phyloP scores from a whole-genome alignment of 1,140 invertebrate species.

The Mylabris phalerata region DNA sequence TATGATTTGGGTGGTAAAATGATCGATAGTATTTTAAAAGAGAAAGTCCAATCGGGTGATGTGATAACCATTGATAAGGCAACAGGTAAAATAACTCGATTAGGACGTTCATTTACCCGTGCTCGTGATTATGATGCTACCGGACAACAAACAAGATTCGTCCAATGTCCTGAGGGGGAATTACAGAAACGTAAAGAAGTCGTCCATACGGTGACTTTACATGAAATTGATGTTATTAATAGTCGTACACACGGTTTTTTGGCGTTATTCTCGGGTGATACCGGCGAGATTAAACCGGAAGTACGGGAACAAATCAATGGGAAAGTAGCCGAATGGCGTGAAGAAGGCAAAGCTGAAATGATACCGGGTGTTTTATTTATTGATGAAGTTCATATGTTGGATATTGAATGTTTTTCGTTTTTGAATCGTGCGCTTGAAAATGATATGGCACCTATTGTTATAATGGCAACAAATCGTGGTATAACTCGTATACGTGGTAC shows the following conservation, averaged over 20 bases:
- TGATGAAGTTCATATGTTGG: slow-evolving; percentile 96
- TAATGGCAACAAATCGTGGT: slow-evolving; percentile 98
- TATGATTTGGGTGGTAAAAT: slow-evolving; percentile 99
- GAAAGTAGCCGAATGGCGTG: slow-evolving; percentile 98
- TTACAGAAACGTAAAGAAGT: slow-evolving; percentile 98
- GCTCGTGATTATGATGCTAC: slow-evolving; percentile 98
- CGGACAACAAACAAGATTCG: slow-evolving; percentile 76
- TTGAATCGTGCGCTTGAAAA: slow-evolving; percentile 93
- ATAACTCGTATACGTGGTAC: slow-evolving; percentile 95
- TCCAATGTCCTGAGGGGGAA: slow-evolving; percentile 98
- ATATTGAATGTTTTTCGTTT: slow-evolving; percentile 98
- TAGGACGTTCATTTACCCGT: slow-evolving; percentile 92
- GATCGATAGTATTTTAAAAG: slow-evolving; percentile 94
- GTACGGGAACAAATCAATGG: slow-evolving; percentile 96
- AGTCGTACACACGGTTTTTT: slow-evolving; percentile 95
- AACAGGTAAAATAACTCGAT: slow-evolving; percentile 91
- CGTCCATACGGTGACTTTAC: slow-evolving; percentile 96
- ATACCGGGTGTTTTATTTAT: slow-evolving; percentile 92
- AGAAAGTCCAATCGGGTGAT: slow-evolving; percentile 94
- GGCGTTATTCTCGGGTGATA: slow-evolving; percentile 97
- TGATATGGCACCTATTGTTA: slow-evolving; percentile 94
- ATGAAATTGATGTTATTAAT: slow-evolving; percentile 98
- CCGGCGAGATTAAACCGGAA: slow-evolving; percentile 97
- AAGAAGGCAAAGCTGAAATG: slow-evolving; percentile 98
- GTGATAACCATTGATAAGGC: slow-evolving; percentile 98